These are phyloP conservation scores for Parus major DNA, from an alignment of 2,113 vertebrate genomes.

Conservation along the genomic window DNA sequence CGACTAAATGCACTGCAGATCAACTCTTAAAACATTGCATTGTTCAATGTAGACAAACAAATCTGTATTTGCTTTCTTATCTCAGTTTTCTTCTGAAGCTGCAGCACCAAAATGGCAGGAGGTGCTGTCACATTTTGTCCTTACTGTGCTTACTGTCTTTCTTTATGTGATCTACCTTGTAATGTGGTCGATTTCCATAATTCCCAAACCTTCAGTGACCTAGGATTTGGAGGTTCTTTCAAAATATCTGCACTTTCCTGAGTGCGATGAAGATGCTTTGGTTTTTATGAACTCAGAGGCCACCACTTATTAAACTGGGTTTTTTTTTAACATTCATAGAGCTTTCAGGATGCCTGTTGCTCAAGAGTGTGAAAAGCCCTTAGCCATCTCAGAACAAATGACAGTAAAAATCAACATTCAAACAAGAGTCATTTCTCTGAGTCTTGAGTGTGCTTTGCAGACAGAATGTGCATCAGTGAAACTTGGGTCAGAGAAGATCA, in stretches of 20 bases:
- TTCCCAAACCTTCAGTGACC: background rate
- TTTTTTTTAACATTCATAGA: background rate
- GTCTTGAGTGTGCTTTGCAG: background rate
- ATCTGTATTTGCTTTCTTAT: background rate
- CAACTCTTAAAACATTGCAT: background rate
- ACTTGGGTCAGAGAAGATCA: background rate
- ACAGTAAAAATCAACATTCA: background rate
- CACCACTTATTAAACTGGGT: background rate
- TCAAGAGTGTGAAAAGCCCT: background rate
- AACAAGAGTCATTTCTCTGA: background rate
- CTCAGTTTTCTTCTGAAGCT: background rate
- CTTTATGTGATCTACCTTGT: background rate
- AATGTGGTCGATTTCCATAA: background rate
- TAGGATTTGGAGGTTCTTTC: background rate
- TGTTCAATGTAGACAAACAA: background rate
- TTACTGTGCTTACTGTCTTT: background rate
- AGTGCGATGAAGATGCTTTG: background rate
- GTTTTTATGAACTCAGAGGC: background rate
- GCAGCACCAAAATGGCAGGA: background rate
- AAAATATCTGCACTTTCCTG: background rate
- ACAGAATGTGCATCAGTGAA: background rate
- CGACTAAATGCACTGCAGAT: background rate
- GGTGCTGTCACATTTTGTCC: background rate
- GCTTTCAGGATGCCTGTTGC: background rate
- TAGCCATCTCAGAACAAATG: background rate